Evolutionary conservation across 2,888 invertebrate species (phyloP).

Genomic region (Esperia sulphurella): DNA sequence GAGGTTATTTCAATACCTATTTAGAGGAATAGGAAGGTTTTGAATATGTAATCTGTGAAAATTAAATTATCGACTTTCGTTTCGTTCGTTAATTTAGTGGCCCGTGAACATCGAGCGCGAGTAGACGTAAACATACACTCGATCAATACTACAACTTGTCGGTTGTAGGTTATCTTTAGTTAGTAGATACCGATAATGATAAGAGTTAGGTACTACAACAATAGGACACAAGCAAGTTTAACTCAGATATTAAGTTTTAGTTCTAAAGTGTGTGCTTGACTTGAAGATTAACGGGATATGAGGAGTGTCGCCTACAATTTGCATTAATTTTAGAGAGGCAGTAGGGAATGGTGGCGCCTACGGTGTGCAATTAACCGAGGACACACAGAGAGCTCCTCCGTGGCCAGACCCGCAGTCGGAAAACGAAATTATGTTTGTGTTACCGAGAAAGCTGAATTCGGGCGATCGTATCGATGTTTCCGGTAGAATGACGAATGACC

Average conservation of each 20-base stretch:
- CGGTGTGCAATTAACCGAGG: constrained; percentile 38
- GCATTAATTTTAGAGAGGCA: constrained; percentile 26
- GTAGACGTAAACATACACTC: constrained; percentile 1
- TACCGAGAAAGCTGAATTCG: constrained; percentile 39
- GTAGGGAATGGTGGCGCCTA: constrained; percentile 35
- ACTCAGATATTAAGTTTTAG: no score
- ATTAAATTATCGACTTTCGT: no score
- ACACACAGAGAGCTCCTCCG: constrained; percentile 33
- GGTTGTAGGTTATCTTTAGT: background rate
- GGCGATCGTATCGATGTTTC: constrained; percentile 34
- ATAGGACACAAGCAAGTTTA: no score
- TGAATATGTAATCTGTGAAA: no score
- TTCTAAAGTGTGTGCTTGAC: background rate
- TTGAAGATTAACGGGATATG: no score
- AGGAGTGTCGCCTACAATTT: no score
- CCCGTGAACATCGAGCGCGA: no score
- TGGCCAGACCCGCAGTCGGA: constrained; percentile 33
- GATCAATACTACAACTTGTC: background rate
- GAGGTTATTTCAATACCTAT: background rate
- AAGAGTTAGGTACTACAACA: no score
- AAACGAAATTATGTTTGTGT: constrained; percentile 46
- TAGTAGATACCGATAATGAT: background rate
- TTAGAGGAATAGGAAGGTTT: no score
- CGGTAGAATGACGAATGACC: constrained; percentile 25
- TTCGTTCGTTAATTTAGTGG: no score